These are phyloP conservation scores for Pseudonaja textilis DNA, from an alignment of 2,113 vertebrate genomes.

Conservation along the genomic window DNA sequence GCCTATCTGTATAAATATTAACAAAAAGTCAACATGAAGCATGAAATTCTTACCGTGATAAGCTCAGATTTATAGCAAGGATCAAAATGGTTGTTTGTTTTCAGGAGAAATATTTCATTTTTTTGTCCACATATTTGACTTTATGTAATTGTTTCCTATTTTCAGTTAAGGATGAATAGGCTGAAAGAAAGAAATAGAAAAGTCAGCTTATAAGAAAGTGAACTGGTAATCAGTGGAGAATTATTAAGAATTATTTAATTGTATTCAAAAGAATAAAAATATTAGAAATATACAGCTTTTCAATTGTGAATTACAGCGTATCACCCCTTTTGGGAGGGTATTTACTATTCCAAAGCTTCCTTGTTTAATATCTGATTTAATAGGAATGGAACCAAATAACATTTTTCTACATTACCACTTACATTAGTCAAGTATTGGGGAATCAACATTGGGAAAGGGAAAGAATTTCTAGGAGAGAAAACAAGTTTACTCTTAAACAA, in stretches of 20 bases:
- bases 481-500: not conserved
- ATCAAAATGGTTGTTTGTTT: slow-evolving; percentile 25
- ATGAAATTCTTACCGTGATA: slow-evolving; percentile 25
- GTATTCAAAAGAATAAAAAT: not conserved
- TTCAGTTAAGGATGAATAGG: not conserved
- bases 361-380: not conserved
- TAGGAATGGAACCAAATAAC: not conserved
- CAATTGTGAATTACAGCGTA: not conserved
- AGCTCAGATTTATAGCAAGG: slow-evolving; percentile 36
- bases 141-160: slow-evolving; percentile 17
- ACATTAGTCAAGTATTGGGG: not conserved
- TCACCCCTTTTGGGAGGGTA: not conserved
- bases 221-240: not conserved
- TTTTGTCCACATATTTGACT: slow-evolving; percentile 22
- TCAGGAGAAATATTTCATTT: not conserved
- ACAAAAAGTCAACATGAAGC: slow-evolving; percentile 1
- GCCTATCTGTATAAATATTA: not conserved
- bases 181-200: slow-evolving; percentile 24
- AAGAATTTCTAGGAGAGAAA: not conserved
- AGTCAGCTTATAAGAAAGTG: not conserved
- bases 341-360: not conserved
- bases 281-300: not conserved
- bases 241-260: not conserved
- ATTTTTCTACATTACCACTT: not conserved
- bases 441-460: not conserved